Percentiles rank a stretch among this genome's conserved stretches.
phyloP scores from a whole-genome alignment of 2,888 invertebrate species.

The Ornithoptera priamus region DNA sequence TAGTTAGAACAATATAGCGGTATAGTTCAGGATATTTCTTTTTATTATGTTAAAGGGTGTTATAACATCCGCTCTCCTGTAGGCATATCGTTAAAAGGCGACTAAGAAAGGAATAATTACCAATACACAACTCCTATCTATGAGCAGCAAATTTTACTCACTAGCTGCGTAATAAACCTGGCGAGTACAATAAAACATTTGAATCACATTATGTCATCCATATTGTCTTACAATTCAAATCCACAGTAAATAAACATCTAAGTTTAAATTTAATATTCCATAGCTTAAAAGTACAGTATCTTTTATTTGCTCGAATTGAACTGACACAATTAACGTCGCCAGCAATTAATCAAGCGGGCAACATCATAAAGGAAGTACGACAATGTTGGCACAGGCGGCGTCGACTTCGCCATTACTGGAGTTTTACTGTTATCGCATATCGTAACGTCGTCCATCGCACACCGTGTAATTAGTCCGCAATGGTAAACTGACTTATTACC shows the following conservation, averaged over 20 bases:
- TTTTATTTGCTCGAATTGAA: conserved; percentile 22
- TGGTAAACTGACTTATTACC: conserved; percentile 53
- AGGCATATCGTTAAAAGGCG: too few species aligned
- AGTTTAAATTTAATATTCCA: neutral
- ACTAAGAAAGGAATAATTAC: too few species aligned
- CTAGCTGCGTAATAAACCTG: too few species aligned
- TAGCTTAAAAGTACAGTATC: conserved; percentile 1
- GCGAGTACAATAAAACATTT: too few species aligned
- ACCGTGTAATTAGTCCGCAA: conserved; percentile 69
- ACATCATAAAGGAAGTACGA: conserved; percentile 62
- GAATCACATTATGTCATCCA: too few species aligned
- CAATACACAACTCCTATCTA: too few species aligned
- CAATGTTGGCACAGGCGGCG: conserved; percentile 65
- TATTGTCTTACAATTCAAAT: neutral
- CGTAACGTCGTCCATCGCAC: conserved; percentile 56
- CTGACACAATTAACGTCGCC: conserved; percentile 23
- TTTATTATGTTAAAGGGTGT: too few species aligned
- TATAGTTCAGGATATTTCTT: too few species aligned
- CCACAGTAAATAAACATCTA: neutral
- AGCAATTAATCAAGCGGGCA: conserved; percentile 51
- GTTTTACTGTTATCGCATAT: conserved; percentile 77
- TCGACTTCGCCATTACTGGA: conserved; percentile 60
- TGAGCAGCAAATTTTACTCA: too few species aligned
- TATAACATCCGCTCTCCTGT: too few species aligned
- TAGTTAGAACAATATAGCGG: too few species aligned